A percentile compares a stretch with the other conserved stretches of the same genome.
phyloP scores from a whole-genome alignment of 2,113 vertebrate genomes.

The Takifugu flavidus region DNA sequence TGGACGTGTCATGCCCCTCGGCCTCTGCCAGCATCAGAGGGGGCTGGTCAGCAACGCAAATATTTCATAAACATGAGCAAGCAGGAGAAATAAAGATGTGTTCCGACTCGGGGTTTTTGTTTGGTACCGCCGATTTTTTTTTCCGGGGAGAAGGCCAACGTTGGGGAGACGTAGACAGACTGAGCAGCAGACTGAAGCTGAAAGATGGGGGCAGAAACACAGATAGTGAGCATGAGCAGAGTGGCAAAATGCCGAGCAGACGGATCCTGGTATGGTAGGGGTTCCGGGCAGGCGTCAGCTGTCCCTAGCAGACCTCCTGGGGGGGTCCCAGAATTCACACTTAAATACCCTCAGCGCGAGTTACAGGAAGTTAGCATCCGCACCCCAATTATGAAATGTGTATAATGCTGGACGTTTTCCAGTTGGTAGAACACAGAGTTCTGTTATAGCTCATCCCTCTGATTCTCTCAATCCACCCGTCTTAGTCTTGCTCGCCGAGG shows the following conservation, averaged over 20 bases:
- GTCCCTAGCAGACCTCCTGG: conserved; percentile 66
- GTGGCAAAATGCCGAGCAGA: conserved; percentile 72
- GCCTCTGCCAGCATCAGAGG: conserved; percentile 60
- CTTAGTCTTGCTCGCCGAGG: conserved; percentile 5
- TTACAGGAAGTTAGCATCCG: conserved; percentile 45
- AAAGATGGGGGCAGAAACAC: conserved; percentile 52
- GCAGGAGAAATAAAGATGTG: conserved; percentile 46
- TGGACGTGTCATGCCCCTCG: conserved; percentile 65
- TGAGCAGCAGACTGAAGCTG: conserved; percentile 61
- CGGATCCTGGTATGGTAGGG: conserved; percentile 66
- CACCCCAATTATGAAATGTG: conserved; percentile 42
- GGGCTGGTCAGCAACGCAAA: conserved; percentile 44
- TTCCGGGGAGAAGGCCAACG: conserved; percentile 23
- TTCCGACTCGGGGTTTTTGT: conserved; percentile 45
- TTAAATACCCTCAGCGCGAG: conserved; percentile 52
- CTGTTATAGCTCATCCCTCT: neutral
- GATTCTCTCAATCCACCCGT: conserved; percentile 13
- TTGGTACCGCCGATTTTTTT: conserved; percentile 34
- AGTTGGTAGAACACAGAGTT: conserved; percentile 18
- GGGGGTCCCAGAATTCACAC: conserved; percentile 61
- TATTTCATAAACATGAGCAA: conserved; percentile 55
- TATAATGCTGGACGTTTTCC: neutral
- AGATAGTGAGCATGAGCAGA: conserved; percentile 56
- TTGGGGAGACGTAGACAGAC: conserved; percentile 45
- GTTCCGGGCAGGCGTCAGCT: conserved; percentile 70